These are phyloP conservation scores for Dendroctonus valens DNA, from an alignment of 1,140 invertebrate species.

Conservation along the genomic window DNA sequence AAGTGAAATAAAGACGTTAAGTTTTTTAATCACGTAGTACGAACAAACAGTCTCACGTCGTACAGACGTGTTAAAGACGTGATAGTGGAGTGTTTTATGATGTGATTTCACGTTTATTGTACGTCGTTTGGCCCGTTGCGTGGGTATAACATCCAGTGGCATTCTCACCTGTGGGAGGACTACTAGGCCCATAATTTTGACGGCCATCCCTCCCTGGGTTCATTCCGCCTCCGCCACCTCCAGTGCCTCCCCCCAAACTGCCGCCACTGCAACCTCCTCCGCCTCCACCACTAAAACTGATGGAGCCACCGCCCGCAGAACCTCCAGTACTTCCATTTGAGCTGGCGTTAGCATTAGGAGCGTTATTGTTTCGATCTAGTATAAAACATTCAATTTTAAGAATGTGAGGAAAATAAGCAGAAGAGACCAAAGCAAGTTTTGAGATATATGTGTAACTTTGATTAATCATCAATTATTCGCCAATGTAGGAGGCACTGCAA, in stretches of 20 bases:
- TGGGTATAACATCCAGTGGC: background rate
- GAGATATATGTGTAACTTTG: too few species aligned
- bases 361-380: too few species aligned
- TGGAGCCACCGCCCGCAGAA: conserved; percentile 53
- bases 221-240: conserved; percentile 67
- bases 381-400: too few species aligned
- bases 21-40: too few species aligned
- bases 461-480: too few species aligned
- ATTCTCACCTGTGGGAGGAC: conserved; percentile 62
- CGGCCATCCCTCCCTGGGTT: conserved; percentile 70
- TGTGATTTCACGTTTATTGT: too few species aligned
- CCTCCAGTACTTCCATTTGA: conserved; percentile 48
- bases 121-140: background rate
- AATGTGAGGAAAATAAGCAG: too few species aligned
- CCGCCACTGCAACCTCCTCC: conserved; percentile 59
- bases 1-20: too few species aligned
- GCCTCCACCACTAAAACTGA: conserved; percentile 55
- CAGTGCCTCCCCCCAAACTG: conserved; percentile 60
- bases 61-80: background rate
- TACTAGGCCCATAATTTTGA: conserved; percentile 79
- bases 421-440: too few species aligned
- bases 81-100: background rate
- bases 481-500: too few species aligned
- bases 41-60: background rate
- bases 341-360: too few species aligned